Evolutionary conservation across 1,140 invertebrate genomes (phyloP).

Genomic region (Magallana angulata): DNA sequence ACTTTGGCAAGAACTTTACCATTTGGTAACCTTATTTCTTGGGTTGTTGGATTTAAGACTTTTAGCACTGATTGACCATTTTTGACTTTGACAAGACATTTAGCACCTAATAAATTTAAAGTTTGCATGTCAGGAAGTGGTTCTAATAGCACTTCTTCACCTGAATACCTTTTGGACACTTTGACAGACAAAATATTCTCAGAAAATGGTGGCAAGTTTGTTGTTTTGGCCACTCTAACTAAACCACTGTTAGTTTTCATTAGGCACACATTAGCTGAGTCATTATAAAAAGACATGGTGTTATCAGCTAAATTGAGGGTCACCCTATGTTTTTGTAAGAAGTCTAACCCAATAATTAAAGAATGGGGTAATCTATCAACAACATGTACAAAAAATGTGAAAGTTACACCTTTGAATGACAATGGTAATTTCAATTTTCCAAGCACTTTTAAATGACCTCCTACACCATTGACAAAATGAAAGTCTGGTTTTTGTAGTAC

Average conservation of each 20-base stretch:
- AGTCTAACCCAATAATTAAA: conserved; percentile 2
- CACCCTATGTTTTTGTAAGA: neutral
- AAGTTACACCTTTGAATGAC: neutral
- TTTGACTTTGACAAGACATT: neutral
- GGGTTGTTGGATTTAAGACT: neutral
- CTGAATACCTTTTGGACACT: too few species aligned
- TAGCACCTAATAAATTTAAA: neutral
- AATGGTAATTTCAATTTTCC: neutral
- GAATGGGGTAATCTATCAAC: neutral
- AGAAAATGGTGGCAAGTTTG: too few species aligned
- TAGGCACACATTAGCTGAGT: too few species aligned
- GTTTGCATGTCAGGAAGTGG: too few species aligned
- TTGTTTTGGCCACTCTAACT: too few species aligned
- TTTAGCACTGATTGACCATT: neutral
- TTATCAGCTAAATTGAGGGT: conserved; percentile 9
- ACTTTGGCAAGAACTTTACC: neutral
- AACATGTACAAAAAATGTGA: neutral
- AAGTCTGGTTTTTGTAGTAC: neutral
- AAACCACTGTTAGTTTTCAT: too few species aligned
- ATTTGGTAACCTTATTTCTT: neutral
- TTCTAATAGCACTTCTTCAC: too few species aligned
- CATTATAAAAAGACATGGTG: too few species aligned
- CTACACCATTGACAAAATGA: neutral
- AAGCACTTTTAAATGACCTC: neutral
- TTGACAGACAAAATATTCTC: too few species aligned